Percentiles rank a stretch among this genome's conserved stretches.
These are phyloP conservation scores for Metopolophium dirhodum DNA, from an alignment of 1,140 invertebrate genomes.

Conservation along the genomic window DNA sequence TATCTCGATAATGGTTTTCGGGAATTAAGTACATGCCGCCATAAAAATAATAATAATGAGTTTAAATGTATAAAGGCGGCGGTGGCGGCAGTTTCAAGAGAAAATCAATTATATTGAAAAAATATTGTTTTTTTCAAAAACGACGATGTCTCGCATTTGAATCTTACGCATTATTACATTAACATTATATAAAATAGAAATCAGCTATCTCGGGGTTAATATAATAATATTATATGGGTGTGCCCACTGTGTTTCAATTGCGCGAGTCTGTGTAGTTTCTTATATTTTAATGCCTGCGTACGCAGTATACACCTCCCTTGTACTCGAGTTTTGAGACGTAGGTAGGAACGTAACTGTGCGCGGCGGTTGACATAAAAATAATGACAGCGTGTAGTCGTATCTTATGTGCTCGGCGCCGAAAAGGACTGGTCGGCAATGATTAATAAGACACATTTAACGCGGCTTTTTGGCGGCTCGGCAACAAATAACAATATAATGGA, in stretches of 20 bases:
- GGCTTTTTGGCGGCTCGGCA: slow-evolving; percentile 37
- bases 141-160: background rate
- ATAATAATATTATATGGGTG: slow-evolving; percentile 9
- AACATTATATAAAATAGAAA: slow-evolving; percentile 3
- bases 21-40: background rate
- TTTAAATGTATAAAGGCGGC: background rate
- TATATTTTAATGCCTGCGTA: background rate
- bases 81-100: background rate
- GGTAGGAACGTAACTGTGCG: background rate
- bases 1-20: slow-evolving; percentile 40
- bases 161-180: background rate
- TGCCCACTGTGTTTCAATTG: background rate
- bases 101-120: slow-evolving; percentile 32
- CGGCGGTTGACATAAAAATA: slow-evolving; percentile 32
- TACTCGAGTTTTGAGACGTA: background rate
- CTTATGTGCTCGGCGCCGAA: slow-evolving; percentile 39
- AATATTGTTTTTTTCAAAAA: slow-evolving; percentile 7
- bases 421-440: slow-evolving; percentile 29
- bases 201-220: background rate
- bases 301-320: background rate
- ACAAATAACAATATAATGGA: slow-evolving; percentile 16
- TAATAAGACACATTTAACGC: background rate
- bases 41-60: background rate
- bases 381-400: slow-evolving; percentile 26
- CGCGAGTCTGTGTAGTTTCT: background rate